Base-by-base conservation (phyloP, 2,888 invertebrate species). In the Stenoptilia bipunctidactyla region DNA sequence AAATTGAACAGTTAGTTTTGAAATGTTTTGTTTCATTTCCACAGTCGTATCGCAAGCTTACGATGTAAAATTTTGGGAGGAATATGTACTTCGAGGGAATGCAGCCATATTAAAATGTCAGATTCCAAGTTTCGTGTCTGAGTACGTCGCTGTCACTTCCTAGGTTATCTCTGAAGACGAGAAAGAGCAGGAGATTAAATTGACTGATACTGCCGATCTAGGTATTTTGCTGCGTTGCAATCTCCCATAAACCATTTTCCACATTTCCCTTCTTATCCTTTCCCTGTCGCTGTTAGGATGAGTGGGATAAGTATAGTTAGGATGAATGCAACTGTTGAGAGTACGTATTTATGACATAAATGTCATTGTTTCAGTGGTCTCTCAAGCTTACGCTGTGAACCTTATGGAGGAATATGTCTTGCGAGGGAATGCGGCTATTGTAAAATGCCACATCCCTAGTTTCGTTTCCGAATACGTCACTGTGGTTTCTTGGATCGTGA, bases 391-490 rank as follows among this genome's bases (percentile, higher is more conserved):
- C 85, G 91, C 90, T 66, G 92, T 94, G 60, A 94, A 94, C 87
- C 90, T 95, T 62, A 93, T 94, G 93, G 94, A 94, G 73, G 94
- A 95, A 82, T 93, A 94, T 80, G 93, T 95, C 55, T 87, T 95
- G 58, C 89, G 91, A 71, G 94, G 94, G 61, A 96, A 96, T 84
- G 91, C 94, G 57, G 95, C 93, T 60, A 92, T 95, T 74, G 86
- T 95, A 70, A 94, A 95, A 88, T 96, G 95, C 86, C 93, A 94
- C 84, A 94, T 96, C 74, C 94, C 95, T 58, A 93, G 93, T 85
- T 95, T 95, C 85, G 94, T 95, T 54, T 92, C 93, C 62, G 95
- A 96, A 85, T 95, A 92, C 79, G 93, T 95, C 61, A 86, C 83
- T 63, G 92, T 95, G 58, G 88, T 89, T 56, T 91, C 93, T 56